Conservation (phyloP, 2,888 invertebrate species). For the Malacosoma neustria region DNA sequence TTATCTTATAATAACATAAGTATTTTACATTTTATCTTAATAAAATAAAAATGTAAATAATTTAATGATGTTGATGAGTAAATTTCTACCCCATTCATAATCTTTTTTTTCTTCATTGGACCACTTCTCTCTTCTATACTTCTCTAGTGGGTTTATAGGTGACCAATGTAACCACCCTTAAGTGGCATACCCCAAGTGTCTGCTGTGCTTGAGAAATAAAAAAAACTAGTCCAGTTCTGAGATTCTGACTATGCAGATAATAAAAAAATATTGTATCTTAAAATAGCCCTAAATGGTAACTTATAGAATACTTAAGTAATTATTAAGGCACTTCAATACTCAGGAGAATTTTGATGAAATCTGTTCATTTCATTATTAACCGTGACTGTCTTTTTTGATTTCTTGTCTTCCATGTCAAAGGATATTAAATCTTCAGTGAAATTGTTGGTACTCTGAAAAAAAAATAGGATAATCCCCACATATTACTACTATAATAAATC, state of each 20-base stretch:
- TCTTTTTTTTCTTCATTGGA: too few relatives aligned
- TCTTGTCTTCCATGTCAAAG: constrained; percentile 57
- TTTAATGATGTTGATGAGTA: too few relatives aligned
- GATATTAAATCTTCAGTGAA: constrained; percentile 49
- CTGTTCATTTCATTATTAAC: constrained; percentile 44
- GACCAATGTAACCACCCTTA: too few relatives aligned
- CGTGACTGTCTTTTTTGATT: constrained; percentile 36
- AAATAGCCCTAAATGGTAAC: constrained; percentile 31
- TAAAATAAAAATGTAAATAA: too few relatives aligned
- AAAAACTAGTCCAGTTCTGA: background rate
- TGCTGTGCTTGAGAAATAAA: too few relatives aligned
- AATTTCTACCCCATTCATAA: too few relatives aligned
- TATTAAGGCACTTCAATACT: constrained; percentile 58
- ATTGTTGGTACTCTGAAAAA: constrained; percentile 46
- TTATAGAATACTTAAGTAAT: constrained; percentile 23
- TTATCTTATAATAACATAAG: background rate
- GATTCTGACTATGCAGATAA: background rate
- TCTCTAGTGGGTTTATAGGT: too few relatives aligned
- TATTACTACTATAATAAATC: too few relatives aligned
- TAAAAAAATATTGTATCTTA: background rate
- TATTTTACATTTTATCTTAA: too few relatives aligned
- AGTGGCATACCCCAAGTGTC: too few relatives aligned
- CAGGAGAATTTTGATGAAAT: constrained; percentile 57
- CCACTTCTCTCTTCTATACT: too few relatives aligned
- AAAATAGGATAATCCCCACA: too few relatives aligned